These are phyloP conservation scores for Serinus canaria DNA, from an alignment of 2,113 vertebrate genomes.

Conservation along the genomic window DNA sequence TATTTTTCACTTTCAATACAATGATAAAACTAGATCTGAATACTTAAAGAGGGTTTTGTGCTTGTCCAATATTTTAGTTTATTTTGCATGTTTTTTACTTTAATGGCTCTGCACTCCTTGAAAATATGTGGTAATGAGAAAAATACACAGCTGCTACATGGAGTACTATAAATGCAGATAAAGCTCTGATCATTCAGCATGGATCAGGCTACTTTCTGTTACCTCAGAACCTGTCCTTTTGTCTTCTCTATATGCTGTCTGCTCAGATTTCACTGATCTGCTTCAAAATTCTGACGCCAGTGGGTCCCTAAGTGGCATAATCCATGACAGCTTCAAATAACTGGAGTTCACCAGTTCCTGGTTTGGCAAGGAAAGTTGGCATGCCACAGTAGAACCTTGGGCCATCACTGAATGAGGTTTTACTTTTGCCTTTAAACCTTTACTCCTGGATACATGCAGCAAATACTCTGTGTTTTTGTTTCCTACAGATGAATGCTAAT, in stretches of 20 bases:
- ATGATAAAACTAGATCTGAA: background rate
- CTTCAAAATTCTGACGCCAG: background rate
- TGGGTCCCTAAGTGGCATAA: background rate
- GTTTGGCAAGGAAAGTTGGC: background rate
- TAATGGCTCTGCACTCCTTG: background rate
- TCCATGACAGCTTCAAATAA: background rate
- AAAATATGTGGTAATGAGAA: background rate
- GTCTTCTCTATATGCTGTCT: background rate
- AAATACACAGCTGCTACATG: background rate
- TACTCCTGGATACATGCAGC: background rate
- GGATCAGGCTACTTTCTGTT: background rate
- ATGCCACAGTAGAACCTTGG: background rate
- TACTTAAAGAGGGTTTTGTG: background rate
- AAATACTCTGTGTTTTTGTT: background rate
- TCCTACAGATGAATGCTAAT: slow-evolving; percentile 51
- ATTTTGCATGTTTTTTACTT: background rate
- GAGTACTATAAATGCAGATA: background rate
- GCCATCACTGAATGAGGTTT: background rate
- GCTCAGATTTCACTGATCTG: background rate
- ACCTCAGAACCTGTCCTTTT: background rate
- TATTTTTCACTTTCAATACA: background rate
- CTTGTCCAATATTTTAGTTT: background rate
- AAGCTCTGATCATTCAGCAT: background rate
- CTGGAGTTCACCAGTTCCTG: background rate
- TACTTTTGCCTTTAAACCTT: background rate